Evolutionary conservation across 2,888 invertebrate species (phyloP), one percentile per base, ranked within the genome.

Genomic region (Limnephilus marmoratus): DNA sequence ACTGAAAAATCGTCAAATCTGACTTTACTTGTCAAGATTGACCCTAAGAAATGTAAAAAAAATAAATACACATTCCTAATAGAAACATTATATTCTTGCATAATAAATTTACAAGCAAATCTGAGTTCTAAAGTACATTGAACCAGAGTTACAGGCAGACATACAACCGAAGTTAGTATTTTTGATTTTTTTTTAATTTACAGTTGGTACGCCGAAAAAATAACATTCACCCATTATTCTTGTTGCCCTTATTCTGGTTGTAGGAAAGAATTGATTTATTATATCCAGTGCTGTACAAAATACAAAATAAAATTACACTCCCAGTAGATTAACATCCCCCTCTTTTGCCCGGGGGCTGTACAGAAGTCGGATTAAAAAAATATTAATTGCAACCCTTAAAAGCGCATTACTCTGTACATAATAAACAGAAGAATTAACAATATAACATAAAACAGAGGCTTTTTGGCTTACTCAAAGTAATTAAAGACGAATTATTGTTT

Each of bases 301-400:
- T 68, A 24, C 68, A 68, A 68, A 68, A 68, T 68, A 68, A 68
- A 68, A 68, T 68, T 68, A 68, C 68, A 53, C 53, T 18, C 18
- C 53, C 53, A 18, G n/a, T 24, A 68, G 68, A n/a, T 68, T 68
- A 68, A 68, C 68, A 68, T 68, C 68, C 24, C 68, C 68, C 68
- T n/a, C n/a, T 68, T 68, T 68, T 9, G n/a, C n/a, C 68, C 68
- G 0, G 68, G 68, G 24, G 24, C 68, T 68, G 68, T 68, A 68
- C 68, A 68, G 24, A 68, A n/a, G 68, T n/a, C 24, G 68, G 68
- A 68, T 68, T 68, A 68, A 68, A 68, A 53, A 68, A 68, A 68
- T 68, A 68, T 68, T 68, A 68, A 68, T 68, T 68, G 68, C 68
- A 68, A 68, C 68, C 68, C 68, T 68, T 68, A 68, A 68, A 68